Evolutionary conservation across 2,113 vertebrate species (phyloP).

Genomic region (Pycnonotus jocosus): DNA sequence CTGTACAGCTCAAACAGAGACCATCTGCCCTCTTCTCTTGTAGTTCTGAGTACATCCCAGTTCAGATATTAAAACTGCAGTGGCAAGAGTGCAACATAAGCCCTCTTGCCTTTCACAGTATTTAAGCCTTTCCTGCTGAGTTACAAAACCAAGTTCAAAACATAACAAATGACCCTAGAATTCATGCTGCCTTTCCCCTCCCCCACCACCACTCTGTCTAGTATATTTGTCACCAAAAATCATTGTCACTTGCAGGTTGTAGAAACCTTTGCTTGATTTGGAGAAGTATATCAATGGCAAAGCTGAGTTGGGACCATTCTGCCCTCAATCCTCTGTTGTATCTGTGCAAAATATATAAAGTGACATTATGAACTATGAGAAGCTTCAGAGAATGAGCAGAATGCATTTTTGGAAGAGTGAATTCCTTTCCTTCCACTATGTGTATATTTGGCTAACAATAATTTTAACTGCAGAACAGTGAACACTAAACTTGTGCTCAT

Average conservation of each 20-base stretch:
- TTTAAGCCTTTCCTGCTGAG: not conserved
- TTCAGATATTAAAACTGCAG: not conserved
- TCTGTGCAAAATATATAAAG: not conserved
- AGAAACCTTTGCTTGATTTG: not conserved
- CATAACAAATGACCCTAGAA: not conserved
- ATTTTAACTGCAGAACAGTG: not conserved
- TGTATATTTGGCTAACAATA: not conserved
- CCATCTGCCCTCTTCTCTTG: not conserved
- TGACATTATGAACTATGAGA: not conserved
- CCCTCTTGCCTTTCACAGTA: not conserved
- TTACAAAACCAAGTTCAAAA: not conserved
- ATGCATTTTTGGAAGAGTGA: not conserved
- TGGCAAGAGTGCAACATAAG: not conserved
- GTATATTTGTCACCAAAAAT: not conserved
- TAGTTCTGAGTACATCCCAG: not conserved
- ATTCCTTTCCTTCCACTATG: not conserved
- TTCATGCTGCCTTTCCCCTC: not conserved
- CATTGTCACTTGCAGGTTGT: not conserved
- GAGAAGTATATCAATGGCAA: not conserved
- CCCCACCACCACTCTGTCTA: not conserved
- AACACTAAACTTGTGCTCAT: not conserved
- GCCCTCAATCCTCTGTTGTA: not conserved
- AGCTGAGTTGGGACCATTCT: not conserved
- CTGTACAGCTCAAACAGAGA: not conserved
- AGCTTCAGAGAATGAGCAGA: not conserved